Conservation (phyloP, 1,140 invertebrate species). For the Heliothis subflexa region DNA sequence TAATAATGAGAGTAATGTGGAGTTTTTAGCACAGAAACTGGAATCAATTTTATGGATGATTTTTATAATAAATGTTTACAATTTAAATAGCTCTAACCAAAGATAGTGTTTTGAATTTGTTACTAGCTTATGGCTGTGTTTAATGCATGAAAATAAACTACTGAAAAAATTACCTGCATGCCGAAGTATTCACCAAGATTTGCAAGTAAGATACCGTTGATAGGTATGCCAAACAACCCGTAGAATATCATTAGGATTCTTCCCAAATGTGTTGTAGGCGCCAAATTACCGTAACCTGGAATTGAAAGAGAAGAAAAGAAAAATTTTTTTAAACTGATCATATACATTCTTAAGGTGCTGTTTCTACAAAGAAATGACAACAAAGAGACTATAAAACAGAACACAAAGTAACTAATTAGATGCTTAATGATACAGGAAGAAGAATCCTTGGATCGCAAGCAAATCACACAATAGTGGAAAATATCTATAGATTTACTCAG, state of each 20-base stretch:
- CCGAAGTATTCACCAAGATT: conserved; percentile 94
- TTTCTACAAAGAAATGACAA: background rate
- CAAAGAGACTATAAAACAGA: conserved; percentile 8
- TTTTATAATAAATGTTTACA: no score
- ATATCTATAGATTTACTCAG: background rate
- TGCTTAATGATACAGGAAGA: background rate
- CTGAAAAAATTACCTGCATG: conserved; percentile 86
- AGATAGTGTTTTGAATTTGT: no score
- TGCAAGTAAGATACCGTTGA: conserved; percentile 95
- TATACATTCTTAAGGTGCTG: no score
- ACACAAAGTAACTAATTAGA: conserved; percentile 32
- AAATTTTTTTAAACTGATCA: background rate
- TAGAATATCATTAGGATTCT: conserved; percentile 97
- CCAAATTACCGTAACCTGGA: conserved; percentile 95
- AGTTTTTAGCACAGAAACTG: no score
- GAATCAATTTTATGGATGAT: no score
- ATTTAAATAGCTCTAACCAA: no score
- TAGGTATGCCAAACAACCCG: conserved; percentile 97
- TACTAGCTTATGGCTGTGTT: no score
- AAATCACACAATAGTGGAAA: conserved; percentile 8
- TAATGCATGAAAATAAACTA: background rate
- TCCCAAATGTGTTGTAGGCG: conserved; percentile 93
- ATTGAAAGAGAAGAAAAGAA: conserved; percentile 43
- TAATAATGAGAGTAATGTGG: no score
- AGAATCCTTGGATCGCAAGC: background rate